Percentiles rank a stretch among this genome's conserved stretches.
Evolutionary conservation across 1,140 invertebrate genomes (phyloP).

Genomic region (Pseudobourletiella spinata): DNA sequence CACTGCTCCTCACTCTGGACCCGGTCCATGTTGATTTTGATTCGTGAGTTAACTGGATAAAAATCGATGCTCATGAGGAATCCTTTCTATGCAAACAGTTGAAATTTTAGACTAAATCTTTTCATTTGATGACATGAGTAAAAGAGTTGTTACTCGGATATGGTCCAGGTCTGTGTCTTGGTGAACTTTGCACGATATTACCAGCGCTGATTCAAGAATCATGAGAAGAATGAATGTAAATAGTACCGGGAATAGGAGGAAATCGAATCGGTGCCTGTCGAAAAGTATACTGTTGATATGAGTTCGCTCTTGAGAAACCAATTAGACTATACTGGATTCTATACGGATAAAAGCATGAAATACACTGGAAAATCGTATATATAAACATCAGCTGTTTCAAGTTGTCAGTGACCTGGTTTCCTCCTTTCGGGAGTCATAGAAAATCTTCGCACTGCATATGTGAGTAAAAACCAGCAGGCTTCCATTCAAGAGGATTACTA

Average conservation of each 20-base stretch:
- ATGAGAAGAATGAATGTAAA: neutral
- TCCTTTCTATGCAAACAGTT: neutral
- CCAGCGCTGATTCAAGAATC: neutral
- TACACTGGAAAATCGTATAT: neutral
- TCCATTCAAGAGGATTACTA: neutral
- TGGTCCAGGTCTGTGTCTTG: too few species aligned
- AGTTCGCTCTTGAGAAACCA: neutral
- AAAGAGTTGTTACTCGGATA: too few species aligned
- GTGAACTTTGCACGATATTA: neutral
- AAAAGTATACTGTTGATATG: neutral
- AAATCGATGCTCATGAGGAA: neutral
- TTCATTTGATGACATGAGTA: neutral
- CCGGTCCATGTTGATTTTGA: neutral
- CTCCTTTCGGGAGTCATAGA: neutral
- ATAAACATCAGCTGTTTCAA: neutral
- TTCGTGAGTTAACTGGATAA: neutral
- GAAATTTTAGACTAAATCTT: neutral
- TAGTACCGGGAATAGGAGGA: neutral
- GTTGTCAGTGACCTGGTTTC: neutral
- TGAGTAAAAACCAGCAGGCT: neutral
- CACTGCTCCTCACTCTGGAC: neutral
- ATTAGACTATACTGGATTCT: neutral
- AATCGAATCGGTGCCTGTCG: neutral
- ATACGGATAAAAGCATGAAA: neutral
- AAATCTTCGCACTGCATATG: neutral